Conservation (phyloP, 2,113 vertebrate species). For the Platysteira castanea region DNA sequence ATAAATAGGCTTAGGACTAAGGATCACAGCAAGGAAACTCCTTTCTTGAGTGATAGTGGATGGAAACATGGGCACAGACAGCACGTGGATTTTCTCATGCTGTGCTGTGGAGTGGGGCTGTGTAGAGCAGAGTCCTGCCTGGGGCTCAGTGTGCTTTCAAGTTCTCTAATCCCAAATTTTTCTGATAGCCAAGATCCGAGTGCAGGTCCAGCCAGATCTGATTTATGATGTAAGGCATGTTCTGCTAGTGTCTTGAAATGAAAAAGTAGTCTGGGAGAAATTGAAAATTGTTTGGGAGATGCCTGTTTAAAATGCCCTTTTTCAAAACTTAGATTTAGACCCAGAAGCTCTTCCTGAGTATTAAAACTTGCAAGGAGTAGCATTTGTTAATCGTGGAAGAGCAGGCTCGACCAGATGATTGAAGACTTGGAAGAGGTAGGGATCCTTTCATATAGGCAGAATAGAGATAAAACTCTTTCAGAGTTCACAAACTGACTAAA, state of each 20-base stretch:
- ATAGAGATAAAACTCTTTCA: neutral
- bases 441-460: rapidly evolving
- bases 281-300: neutral
- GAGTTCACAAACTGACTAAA: neutral
- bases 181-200: neutral
- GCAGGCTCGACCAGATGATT: neutral
- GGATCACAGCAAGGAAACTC: neutral
- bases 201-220: neutral
- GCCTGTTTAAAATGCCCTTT: neutral
- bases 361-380: neutral
- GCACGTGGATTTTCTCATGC: neutral
- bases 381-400: neutral
- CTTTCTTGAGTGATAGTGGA: neutral
- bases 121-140: neutral
- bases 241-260: neutral
- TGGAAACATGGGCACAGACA: neutral
- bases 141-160: no score
- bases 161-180: neutral
- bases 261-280: neutral
- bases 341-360: neutral
- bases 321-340: neutral
- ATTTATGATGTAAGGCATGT: neutral
- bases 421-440: neutral
- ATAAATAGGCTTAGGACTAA: neutral
- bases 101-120: neutral